Conservation (phyloP, 2,113 vertebrate genomes). For the pig (Sus scrofa) region DNA sequence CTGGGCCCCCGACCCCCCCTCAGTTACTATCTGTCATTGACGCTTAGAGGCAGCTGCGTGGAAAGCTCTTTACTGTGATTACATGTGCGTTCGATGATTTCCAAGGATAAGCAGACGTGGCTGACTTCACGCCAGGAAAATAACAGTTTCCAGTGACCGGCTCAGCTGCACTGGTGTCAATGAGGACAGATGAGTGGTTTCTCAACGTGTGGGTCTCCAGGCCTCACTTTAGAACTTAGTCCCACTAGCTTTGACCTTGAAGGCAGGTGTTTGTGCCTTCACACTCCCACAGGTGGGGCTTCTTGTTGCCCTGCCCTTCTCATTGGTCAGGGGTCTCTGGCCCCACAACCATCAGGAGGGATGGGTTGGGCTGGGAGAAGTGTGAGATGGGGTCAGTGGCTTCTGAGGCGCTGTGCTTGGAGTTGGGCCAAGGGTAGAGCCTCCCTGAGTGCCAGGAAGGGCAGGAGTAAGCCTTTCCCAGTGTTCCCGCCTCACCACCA, state of each 20-base stretch:
- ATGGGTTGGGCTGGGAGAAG: neutral
- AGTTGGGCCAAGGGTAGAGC: too few relatives aligned
- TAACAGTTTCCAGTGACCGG: slow-evolving; percentile 33
- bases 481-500: neutral
- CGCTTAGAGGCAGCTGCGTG: neutral
- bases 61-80: slow-evolving; percentile 75
- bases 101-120: slow-evolving; percentile 5
- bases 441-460: neutral
- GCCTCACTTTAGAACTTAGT: neutral
- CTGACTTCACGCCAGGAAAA: neutral
- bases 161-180: accelerated
- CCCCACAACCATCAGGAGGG: neutral
- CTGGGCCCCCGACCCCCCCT: too few relatives aligned
- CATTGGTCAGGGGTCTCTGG: neutral
- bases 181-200: neutral
- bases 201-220: accelerated
- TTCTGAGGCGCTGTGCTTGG: neutral
- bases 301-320: neutral
- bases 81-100: slow-evolving; percentile 6
- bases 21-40: accelerated
- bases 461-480: neutral
- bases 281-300: too few relatives aligned
- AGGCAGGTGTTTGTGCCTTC: neutral
- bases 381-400: neutral
- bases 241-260: neutral